Conservation (phyloP, 1,140 invertebrate species). For the Cotesia chilonis region DNA sequence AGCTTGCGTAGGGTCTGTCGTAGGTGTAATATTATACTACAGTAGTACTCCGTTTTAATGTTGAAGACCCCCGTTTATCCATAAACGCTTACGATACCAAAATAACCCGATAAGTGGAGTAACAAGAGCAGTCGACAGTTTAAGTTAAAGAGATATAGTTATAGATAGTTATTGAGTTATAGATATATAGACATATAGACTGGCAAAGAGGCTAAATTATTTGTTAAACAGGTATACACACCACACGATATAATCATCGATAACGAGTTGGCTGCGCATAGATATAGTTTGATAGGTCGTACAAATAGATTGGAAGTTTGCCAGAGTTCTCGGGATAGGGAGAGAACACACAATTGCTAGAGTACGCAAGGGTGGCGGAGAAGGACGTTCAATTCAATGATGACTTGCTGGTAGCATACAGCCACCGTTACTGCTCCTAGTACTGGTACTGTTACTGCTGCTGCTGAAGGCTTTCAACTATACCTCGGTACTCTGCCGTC, state of each 20-base stretch:
- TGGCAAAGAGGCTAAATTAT: conserved; percentile 24
- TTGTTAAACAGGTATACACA: conserved; percentile 33
- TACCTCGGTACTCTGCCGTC: background rate
- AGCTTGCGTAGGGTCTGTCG: background rate
- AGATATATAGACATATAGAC: too few species aligned
- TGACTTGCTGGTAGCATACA: conserved; percentile 14
- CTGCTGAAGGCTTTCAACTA: too few species aligned
- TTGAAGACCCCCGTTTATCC: too few species aligned
- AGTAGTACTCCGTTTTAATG: background rate
- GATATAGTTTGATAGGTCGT: conserved; percentile 29
- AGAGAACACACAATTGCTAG: conserved; percentile 18
- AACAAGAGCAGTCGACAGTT: background rate
- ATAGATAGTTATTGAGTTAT: conserved; percentile 1
- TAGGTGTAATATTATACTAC: conserved; percentile 6
- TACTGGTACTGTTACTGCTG: too few species aligned
- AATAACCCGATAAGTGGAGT: background rate
- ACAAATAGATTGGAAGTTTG: conserved; percentile 37
- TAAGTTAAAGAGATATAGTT: background rate
- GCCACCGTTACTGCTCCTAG: too few species aligned
- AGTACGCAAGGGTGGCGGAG: conserved; percentile 10
- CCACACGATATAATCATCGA: conserved; percentile 34
- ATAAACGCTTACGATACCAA: too few species aligned
- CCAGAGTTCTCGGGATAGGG: conserved; percentile 27
- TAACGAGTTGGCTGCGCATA: conserved; percentile 24
- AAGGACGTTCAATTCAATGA: conserved; percentile 28